phyloP scores from a whole-genome alignment of 2,888 invertebrate species.

The Lottia gigantea region DNA sequence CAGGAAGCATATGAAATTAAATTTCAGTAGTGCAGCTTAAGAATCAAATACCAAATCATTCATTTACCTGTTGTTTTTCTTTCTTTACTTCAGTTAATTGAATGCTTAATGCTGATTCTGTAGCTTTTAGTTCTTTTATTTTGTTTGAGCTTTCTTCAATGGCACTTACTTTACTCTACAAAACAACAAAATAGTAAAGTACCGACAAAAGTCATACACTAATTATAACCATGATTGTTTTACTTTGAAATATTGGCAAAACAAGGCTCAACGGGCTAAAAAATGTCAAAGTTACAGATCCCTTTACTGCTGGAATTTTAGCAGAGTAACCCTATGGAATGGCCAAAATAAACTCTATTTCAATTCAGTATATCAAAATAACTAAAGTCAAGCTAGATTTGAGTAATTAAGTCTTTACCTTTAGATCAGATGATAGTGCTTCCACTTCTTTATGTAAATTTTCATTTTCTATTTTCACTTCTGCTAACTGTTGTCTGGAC shows the following conservation, averaged over 20 bases:
- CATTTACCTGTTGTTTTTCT: conserved; percentile 49
- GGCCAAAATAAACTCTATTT: background rate
- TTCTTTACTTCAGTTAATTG: conserved; percentile 54
- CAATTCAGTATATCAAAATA: background rate
- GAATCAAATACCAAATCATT: too few relatives aligned
- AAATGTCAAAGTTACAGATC: too few relatives aligned
- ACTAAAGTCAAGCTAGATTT: too few relatives aligned
- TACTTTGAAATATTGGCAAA: too few relatives aligned
- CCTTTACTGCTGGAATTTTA: too few relatives aligned
- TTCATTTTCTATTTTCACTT: conserved; percentile 45
- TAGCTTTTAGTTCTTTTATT: conserved; percentile 44
- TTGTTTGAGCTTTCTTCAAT: conserved; percentile 36
- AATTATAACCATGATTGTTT: too few relatives aligned
- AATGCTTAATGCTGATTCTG: conserved; percentile 50
- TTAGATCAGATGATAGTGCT: conserved; percentile 35
- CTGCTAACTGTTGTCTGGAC: conserved; percentile 38
- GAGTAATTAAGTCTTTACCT: conserved; percentile 34
- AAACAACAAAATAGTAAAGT: background rate
- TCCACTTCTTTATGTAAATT: conserved; percentile 39
- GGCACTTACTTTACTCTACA: conserved; percentile 30
- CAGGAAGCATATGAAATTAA: too few relatives aligned
- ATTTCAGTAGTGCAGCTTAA: too few relatives aligned
- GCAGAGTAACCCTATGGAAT: too few relatives aligned
- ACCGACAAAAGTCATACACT: too few relatives aligned
- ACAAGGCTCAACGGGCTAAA: too few relatives aligned